These are phyloP conservation scores for Cotesia glomerata DNA, from an alignment of 1,140 invertebrate genomes.

Conservation along the genomic window DNA sequence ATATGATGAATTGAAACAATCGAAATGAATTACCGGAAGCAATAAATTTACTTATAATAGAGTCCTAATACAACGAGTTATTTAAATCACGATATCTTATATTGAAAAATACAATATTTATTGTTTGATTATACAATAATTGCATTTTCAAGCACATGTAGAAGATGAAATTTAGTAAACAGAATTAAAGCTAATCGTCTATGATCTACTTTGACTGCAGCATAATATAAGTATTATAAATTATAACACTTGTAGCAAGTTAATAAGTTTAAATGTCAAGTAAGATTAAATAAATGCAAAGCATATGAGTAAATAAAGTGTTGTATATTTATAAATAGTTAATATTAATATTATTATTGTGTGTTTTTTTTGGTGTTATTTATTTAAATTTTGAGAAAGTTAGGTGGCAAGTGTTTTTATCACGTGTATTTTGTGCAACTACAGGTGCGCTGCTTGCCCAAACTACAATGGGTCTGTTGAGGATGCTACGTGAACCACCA, in stretches of 20 bases:
- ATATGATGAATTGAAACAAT: background rate
- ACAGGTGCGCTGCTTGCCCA: slow-evolving; percentile 30
- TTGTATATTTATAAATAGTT: background rate
- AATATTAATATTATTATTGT: background rate
- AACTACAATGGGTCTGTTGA: slow-evolving; percentile 29
- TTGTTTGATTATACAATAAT: background rate
- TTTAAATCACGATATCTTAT: background rate
- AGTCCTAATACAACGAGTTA: background rate
- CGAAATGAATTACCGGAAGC: background rate
- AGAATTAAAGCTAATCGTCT: too few relatives aligned
- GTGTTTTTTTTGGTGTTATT: background rate
- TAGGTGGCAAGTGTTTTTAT: slow-evolving; percentile 2
- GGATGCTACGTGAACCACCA: slow-evolving; percentile 47
- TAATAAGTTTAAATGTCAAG: background rate
- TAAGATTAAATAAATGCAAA: slow-evolving; percentile 3
- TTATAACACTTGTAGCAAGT: background rate
- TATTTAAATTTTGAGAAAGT: background rate
- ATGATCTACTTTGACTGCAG: too few relatives aligned
- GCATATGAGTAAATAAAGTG: background rate
- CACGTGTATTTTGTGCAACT: slow-evolving; percentile 28
- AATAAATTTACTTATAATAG: background rate
- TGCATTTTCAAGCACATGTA: too few relatives aligned
- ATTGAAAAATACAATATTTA: slow-evolving; percentile 1
- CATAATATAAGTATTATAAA: too few relatives aligned
- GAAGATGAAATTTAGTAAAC: too few relatives aligned